phyloP scores from a whole-genome alignment of 2,888 invertebrate genomes.

The Dasysyrphus tricinctus region DNA sequence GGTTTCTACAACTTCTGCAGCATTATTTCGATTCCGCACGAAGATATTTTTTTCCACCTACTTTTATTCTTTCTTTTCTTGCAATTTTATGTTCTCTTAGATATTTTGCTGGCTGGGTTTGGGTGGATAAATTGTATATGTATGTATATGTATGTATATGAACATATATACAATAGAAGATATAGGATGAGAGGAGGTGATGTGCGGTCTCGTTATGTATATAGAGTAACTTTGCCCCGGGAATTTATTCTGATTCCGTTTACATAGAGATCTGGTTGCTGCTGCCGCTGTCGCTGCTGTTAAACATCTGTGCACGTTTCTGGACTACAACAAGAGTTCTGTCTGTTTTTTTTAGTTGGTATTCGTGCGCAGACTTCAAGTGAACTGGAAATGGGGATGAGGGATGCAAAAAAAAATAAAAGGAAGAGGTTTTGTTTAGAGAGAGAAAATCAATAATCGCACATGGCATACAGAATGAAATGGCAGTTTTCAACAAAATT shows the following conservation, averaged over 20 bases:
- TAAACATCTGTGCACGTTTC: conserved; percentile 61
- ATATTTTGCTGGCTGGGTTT: conserved; percentile 14
- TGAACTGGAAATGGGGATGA: conserved; percentile 25
- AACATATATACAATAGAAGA: background rate
- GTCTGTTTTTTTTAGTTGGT: conserved; percentile 48
- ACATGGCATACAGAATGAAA: conserved; percentile 39
- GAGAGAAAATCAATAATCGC: conserved; percentile 69
- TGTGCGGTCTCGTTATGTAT: conserved; percentile 26
- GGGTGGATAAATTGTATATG: conserved; percentile 23
- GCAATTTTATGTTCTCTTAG: conserved; percentile 25
- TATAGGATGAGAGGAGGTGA: conserved; percentile 22
- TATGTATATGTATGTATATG: background rate
- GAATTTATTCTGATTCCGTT: conserved; percentile 69
- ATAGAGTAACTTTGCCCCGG: conserved; percentile 58
- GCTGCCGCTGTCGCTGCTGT: conserved; percentile 33
- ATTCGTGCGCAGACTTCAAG: conserved; percentile 55
- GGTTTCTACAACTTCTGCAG: conserved; percentile 55
- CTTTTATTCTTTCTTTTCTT: conserved; percentile 53
- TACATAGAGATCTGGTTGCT: conserved; percentile 51
- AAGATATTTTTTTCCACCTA: conserved; percentile 66
- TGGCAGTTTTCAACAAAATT: conserved; percentile 27
- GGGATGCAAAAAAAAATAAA: conserved; percentile 37
- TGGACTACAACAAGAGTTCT: conserved; percentile 48
- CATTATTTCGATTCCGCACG: conserved; percentile 61
- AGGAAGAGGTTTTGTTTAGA: conserved; percentile 43